Base-by-base conservation (phyloP, 1,140 invertebrate species). In the Eueides isabella region DNA sequence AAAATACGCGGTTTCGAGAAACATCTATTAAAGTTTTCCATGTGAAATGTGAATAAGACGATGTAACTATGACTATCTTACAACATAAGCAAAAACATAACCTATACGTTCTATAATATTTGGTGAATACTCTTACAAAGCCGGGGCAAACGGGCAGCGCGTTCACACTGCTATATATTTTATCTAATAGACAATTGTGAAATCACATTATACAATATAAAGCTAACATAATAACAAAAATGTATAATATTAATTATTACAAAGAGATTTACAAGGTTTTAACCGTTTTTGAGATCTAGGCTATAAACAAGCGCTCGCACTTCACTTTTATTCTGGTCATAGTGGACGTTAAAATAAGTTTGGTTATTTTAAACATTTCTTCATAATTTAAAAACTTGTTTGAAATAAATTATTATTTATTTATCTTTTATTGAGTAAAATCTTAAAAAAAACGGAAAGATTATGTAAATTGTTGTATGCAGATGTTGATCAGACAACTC, bases 221-320 rank as follows among this genome's bases (percentile, higher is more conserved):
- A 23, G 41, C 41, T 48, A 48, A 48, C 2, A 48, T 48, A 48
- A 48, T n/a, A 48, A 48, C 41, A 48, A 48, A 48, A 33, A 6
- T 48, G 14, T 48, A 48, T 19, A 48, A 48, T 48, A 48, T 48
- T 19, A 48, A 19, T 48, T 48, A 48, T 48, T 48, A 48, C n/a
- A 48, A 44, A 48, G 41, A 48, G 41, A 48, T 48, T 48, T 48
- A 48, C 41, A 48, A 48, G 19, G 41, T 48, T 48, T n/a, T 48
- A 48, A 48, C 41, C 41, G 41, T 23, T 48, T 48, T 48, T 48
- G 41, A 48, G 41, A 48, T 48, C 41, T 19, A 48, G 41, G 41
- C 19, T 69, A 81, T 69, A 38, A 82, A 76, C 65, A 61, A 68
- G 44, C 67, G 76, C 77, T 77, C 73, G 75, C 73, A 73, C 71